Evolutionary conservation across 2,888 invertebrate genomes (phyloP), one percentile per base, ranked within the genome.

Genomic region (Marasmarcha lunaedactyla): DNA sequence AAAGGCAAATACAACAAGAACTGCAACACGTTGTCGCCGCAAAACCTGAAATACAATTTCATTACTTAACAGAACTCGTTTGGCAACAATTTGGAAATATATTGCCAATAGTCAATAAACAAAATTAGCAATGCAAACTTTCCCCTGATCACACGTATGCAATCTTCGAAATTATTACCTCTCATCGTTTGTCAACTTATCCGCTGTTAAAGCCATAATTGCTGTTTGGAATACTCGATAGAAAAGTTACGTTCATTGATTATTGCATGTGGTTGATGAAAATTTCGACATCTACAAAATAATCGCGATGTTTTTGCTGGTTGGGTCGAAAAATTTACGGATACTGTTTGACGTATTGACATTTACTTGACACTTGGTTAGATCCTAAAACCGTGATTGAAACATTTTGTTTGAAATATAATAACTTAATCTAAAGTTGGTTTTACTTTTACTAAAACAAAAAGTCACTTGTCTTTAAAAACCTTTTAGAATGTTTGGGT

Each of bases 1-100:
- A 88, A 57, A 5, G 88, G 88, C 51, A 86, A 55, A 57, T 87
- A 88, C 41, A 86, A 49, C 13, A 87, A 55, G 50, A 87, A 79
- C 50, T 81, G 79, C 20, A 86, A 44, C 11, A 73, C 58, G 73
- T 73, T 74, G 55, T 85, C 76, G 51, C 85, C 84, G 40, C 79
- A 71, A 63, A 87, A 86, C 61, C 87, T 88, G 65, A 33, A 77
- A 65, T 37, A 37, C 35, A 44, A 20, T 3, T 20, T 20, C 15
- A 39, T 40, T 40, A 36, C 35, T 30, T 41, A 30, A 11, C 6
- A 30, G 35, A 27, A 30, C 38, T 27, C 30, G 26, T 7, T 20
- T 36, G 3, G 2, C 35, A 35, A 14, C 40, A 38, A 15, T 43
- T 10, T 25, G 11, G 36, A 25, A 26, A 11, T 25, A 34, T 1